Evolutionary conservation across 2,888 invertebrate species (phyloP).

Genomic region (Iphiclides podalirius): DNA sequence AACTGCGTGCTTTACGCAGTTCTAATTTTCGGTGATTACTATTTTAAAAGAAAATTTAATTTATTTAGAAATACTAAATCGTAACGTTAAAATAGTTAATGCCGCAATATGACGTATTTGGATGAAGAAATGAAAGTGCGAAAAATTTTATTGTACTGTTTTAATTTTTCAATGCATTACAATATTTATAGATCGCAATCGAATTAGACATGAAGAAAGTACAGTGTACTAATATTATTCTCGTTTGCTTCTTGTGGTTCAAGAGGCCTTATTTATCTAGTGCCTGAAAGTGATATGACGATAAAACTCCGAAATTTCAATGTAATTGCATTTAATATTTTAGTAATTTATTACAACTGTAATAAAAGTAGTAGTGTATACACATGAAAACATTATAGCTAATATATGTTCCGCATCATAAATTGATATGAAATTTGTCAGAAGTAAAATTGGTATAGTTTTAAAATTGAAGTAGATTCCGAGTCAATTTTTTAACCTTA

Average conservation of each 20-base stretch:
- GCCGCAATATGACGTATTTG: too few relatives aligned
- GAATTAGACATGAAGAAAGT: conserved; percentile 23
- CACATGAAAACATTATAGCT: conserved; percentile 13
- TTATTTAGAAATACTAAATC: too few relatives aligned
- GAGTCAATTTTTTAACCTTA: conserved; percentile 9
- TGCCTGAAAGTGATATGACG: conserved; percentile 26
- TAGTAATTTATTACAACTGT: conserved; percentile 12
- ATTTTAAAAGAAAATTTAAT: too few relatives aligned
- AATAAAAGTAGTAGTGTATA: conserved; percentile 14
- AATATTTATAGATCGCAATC: conserved; percentile 25
- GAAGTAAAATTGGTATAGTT: conserved; percentile 9
- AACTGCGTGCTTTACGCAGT: too few relatives aligned
- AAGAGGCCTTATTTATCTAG: conserved; percentile 15
- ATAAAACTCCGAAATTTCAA: conserved; percentile 16
- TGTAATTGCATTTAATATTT: conserved; percentile 5
- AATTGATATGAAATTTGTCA: conserved; percentile 12
- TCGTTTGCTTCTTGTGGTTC: conserved; percentile 15
- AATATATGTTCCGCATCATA: conserved; percentile 8
- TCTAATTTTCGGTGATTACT: too few relatives aligned
- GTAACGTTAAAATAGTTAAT: too few relatives aligned
- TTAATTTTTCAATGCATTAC: conserved; percentile 27
- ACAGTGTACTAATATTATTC: conserved; percentile 23
- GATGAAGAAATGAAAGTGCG: too few relatives aligned
- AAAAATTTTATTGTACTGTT: conserved; percentile 15
- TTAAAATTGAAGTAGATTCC: conserved; percentile 15